phyloP scores from a whole-genome alignment of 2,113 vertebrate species.

The Mobula birostris region DNA sequence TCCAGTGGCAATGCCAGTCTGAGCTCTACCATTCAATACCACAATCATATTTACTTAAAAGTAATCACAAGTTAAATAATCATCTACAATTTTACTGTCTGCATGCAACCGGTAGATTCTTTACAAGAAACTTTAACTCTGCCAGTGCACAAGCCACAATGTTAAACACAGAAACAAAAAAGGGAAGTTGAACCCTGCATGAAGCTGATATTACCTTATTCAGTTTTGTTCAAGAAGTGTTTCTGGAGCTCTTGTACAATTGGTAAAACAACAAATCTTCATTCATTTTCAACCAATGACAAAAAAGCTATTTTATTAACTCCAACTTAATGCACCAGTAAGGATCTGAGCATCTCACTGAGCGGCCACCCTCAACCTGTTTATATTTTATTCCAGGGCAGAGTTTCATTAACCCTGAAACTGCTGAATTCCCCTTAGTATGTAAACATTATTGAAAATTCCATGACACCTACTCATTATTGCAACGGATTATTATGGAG shows the following conservation, averaged over 20 bases:
- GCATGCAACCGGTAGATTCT: background rate
- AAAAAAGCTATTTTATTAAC: constrained; percentile 15
- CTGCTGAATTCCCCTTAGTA: background rate
- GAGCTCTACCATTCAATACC: background rate
- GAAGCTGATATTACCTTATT: constrained; percentile 20
- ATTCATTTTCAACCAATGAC: constrained; percentile 23
- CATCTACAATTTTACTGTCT: background rate
- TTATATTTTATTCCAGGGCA: constrained; percentile 1
- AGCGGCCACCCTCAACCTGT: background rate
- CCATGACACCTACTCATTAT: too few relatives aligned
- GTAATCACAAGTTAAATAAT: constrained; percentile 1
- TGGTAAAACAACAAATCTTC: constrained; percentile 19
- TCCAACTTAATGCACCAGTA: background rate
- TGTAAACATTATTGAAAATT: background rate
- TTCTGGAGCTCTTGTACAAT: constrained; percentile 12
- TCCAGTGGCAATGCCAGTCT: background rate
- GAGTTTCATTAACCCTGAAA: background rate
- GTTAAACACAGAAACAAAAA: background rate
- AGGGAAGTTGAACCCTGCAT: background rate
- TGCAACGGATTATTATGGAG: too few relatives aligned
- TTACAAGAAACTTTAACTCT: background rate
- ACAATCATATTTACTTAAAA: background rate
- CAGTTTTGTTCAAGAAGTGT: constrained; percentile 10
- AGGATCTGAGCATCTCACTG: background rate
- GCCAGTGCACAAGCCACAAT: background rate